Base-by-base conservation (phyloP, 2,797 vertebrate genomes). In the Macropus fuliginosus region DNA sequence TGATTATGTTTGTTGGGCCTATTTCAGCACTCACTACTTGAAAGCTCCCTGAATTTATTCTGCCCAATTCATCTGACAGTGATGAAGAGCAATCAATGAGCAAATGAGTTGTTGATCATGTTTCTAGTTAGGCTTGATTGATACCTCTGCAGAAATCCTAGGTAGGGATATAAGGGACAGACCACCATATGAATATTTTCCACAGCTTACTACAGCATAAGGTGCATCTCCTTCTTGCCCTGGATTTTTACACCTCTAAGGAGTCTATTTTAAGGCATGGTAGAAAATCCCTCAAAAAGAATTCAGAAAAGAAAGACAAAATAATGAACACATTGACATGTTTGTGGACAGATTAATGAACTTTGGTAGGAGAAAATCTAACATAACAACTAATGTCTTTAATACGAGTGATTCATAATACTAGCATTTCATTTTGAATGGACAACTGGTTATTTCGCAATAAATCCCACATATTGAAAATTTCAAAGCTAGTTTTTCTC, bases 181-280 rank as follows among this genome's bases (percentile, higher is more conserved):
- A 91, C 81, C 90, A 81, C 40, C 93, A 5, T 21, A 55, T 24
- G 57, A 94, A 96, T 29, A 91, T 11, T 81, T 81, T 46, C 74
- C 18, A 27, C 54, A 74, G 34, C 56, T 96, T 56, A 56, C 34
- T 52, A 56, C 57, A 1, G 18, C 52, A 46, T 10, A 56, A 14
- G 13, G 10, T 74, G 11, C 12, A 57, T 94, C 55, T 62, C 93
- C 93, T 91, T 91, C 55, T 0, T 90, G 24, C 54, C 93, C 93
- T 89, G 94, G n/a, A 28, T 95, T 95, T 92, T 91, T 90, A 9
- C 94, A 91, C 89, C 50, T 95, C 29, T 27, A 81, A 74, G 40
- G 21, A 93, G 92, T 92, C 96, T 96, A 27, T 94, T 96, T n/a
- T 91, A 95, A 97, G 29, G 8, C 50, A 92, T 94, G 81, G 91